Evolutionary conservation across 2,888 invertebrate genomes (phyloP), one percentile per base, ranked within the genome.

Genomic region (Laothoe populi): DNA sequence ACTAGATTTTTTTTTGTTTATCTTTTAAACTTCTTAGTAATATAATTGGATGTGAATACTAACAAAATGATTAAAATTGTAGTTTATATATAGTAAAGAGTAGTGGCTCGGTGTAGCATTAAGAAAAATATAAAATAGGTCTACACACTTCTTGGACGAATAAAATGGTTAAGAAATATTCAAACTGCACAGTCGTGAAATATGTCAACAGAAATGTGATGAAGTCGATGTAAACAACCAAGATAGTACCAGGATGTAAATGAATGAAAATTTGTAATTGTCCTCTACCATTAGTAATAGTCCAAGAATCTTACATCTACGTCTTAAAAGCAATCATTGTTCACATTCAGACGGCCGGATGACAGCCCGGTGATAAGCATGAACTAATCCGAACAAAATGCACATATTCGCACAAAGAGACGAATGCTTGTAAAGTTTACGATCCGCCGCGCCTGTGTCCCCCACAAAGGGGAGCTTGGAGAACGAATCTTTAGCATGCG

Each of bases 381-480:
- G 60, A 53, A 61, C 53, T 61, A 61, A 61, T 61, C 40, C 60
- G 53, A 53, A 53, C 53, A 53, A 53, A 53, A 53, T 53, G 53
- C 53, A 61, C 60, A 61, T 61, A 61, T 61, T 61, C 53, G 49
- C 53, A 61, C 60, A 61, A 61, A 61, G 60, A 49, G 60, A 60
- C 48, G 26, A 42, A 42, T 40, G 40, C 62, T 62, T 58, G 62
- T 70, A 65, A 65, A 68, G 66, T 67, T 67, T 67, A 66, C 68
- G 67, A 67, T 62, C 63, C 67, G 66, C 59, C 67, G 66, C 64
- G 59, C 57, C 66, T 64, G 65, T 58, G 40, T 64, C 66, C 63
- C 59, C 65, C 64, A 40, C 26, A 42, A 26, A 26, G 53, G 53
- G 53, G 35, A 53, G 53, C 10, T 35, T 31, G 35, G 35, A 35